Base-by-base conservation (phyloP, 2,888 invertebrate species). In the Limnephilus lunatus region DNA sequence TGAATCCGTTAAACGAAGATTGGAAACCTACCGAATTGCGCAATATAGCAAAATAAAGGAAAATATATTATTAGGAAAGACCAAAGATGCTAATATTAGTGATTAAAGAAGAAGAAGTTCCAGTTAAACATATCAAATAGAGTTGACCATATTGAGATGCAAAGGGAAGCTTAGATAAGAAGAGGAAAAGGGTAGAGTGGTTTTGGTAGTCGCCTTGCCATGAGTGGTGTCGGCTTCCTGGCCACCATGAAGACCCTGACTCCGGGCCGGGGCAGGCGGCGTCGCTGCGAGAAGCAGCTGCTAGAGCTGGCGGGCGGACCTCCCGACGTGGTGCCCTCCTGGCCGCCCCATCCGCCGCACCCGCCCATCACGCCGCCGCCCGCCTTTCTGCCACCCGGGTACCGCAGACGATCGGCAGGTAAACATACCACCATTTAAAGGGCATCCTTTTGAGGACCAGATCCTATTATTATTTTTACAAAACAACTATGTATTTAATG, bases 241-340 rank as follows among this genome's bases (percentile, higher is more conserved):
- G 95, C 95, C 93, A 96, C 96, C 94, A 97, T 97, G 95, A 97
- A 97, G 95, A 97, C 97, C 44, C 97, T 97, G 94, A 96, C 97
- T 87, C 97, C 97, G 35, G 96, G 96, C 94, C 96, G 97, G 94
- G 96, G 97, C 81, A 96, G 97, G 87, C 95, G 96, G 90, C 96
- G 97, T 91, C 96, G 97, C 91, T 97, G 97, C 95, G 97, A 97
- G 94, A 97, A 97, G 94, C 97, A 97, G 94, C 96, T 96, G 94
- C 94, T 95, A 93, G 95, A 96, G 93, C 95, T 96, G 92, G 92
- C 91, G 30, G 95, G 95, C 89, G 96, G 95, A 94, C 95, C 95
- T 91, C 96, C 96, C 89, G 96, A 97, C 94, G 96, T 96, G 90
- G 96, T 97, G 91, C 96, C 96, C 80, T 95, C 95, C 94, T 97